Percentiles rank a stretch among this genome's conserved stretches.
These are phyloP conservation scores for Hypotaenidia okinawae DNA, from an alignment of 2,797 vertebrate species.

Conservation along the genomic window DNA sequence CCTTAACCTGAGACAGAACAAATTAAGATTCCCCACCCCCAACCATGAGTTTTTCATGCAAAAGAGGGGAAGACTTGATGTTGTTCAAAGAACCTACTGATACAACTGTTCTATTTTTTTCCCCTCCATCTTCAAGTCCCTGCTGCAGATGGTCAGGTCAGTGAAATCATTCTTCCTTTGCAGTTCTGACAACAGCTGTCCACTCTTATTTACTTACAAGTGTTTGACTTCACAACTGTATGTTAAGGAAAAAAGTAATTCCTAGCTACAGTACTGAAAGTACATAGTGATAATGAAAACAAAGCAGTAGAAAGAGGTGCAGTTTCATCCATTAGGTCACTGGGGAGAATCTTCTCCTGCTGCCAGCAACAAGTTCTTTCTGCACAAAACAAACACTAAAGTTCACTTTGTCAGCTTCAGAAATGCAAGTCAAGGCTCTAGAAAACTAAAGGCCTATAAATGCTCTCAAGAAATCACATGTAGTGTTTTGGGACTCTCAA, in stretches of 20 bases:
- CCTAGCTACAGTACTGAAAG: background rate
- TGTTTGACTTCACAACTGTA: background rate
- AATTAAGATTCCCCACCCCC: background rate
- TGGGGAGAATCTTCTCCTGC: background rate
- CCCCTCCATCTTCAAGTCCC: background rate
- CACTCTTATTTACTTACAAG: background rate
- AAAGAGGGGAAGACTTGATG: background rate
- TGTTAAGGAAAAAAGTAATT: background rate
- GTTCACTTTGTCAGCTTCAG: background rate
- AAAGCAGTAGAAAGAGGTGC: background rate
- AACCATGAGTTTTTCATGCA: background rate
- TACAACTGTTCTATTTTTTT: background rate
- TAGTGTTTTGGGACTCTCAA: background rate
- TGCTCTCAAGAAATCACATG: background rate
- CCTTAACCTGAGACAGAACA: background rate
- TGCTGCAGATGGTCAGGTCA: background rate
- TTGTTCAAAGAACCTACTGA: background rate
- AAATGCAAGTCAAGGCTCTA: background rate
- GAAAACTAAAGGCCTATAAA: background rate
- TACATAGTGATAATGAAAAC: slow-evolving; percentile 15
- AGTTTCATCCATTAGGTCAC: background rate
- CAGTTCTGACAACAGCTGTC: background rate
- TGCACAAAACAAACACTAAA: background rate
- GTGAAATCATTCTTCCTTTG: background rate
- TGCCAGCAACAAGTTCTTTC: background rate